A percentile compares a stretch with the other conserved stretches of the same genome.
phyloP scores from a whole-genome alignment of 1,140 invertebrate genomes.

The Aporrectodea caliginosa region DNA sequence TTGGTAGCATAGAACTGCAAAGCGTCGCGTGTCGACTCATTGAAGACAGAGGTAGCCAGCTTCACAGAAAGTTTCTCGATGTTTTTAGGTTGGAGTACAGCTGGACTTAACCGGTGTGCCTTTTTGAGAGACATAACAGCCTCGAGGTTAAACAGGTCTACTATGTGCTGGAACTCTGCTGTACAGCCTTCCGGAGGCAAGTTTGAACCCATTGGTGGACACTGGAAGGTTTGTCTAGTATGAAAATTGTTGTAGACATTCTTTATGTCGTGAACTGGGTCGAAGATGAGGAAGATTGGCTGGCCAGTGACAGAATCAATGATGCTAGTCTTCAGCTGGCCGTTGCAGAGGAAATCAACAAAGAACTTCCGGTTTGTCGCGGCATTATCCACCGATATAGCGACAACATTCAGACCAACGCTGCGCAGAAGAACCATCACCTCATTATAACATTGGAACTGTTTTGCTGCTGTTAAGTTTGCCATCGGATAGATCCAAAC shows the following conservation, averaged over 20 bases:
- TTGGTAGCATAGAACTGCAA: background rate
- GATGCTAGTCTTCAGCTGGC: background rate
- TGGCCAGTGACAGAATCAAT: background rate
- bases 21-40: background rate
- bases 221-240: background rate
- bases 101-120: background rate
- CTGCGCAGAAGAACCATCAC: background rate
- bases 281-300: constrained; percentile 2
- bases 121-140: constrained; percentile 1
- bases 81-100: background rate
- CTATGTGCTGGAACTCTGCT: background rate
- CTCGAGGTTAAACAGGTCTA: background rate
- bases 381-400: constrained; percentile 8
- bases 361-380: constrained; percentile 5
- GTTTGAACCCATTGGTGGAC: background rate
- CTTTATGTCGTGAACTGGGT: constrained; percentile 3
- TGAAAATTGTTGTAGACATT: constrained; percentile 8
- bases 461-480: background rate
- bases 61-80: constrained; percentile 2
- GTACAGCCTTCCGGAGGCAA: background rate
- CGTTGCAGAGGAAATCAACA: background rate
- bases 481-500: background rate
- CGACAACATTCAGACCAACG: background rate
- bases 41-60: background rate
- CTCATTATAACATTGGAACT: background rate